Evolutionary conservation across 1,140 invertebrate genomes (phyloP).

Genomic region (fruit fly (Drosophila melanogaster)): DNA sequence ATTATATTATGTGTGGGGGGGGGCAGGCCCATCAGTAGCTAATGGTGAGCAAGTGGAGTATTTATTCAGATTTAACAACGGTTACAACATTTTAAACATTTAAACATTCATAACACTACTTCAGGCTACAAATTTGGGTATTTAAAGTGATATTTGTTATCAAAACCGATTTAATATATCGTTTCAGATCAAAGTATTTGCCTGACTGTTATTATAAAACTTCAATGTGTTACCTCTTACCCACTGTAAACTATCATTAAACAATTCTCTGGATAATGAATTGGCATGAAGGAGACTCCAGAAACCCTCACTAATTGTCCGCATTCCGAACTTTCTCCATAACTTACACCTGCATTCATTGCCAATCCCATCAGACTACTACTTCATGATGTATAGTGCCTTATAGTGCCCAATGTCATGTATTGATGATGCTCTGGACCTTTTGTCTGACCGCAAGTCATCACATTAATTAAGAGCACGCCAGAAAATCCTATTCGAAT

Average conservation of each 20-base stretch:
- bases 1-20: slow-evolving; percentile 24
- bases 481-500: slow-evolving; percentile 49
- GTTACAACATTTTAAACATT: neutral
- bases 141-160: neutral
- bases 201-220: too few species aligned
- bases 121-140: neutral
- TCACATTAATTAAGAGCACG: slow-evolving; percentile 59
- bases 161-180: too few species aligned
- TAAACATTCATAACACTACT: neutral
- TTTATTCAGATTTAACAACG: slow-evolving; percentile 12
- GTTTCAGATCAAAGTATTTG: too few species aligned
- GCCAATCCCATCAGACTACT: neutral
- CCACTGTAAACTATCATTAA: neutral
- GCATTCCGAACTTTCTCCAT: slow-evolving; percentile 11
- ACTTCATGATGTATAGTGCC: slow-evolving; percentile 42
- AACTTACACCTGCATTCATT: slow-evolving; percentile 15
- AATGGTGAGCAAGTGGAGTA: slow-evolving; percentile 20
- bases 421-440: slow-evolving; percentile 55
- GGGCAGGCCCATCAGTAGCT: slow-evolving; percentile 1
- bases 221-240: too few species aligned
- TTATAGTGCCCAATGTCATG: slow-evolving; percentile 26
- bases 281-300: neutral
- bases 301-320: neutral
- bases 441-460: slow-evolving; percentile 56
- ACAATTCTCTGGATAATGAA: neutral